Evolutionary conservation across 1,140 invertebrate genomes (phyloP), one percentile per base, ranked within the genome.

Genomic region (Heliconius nattereri): DNA sequence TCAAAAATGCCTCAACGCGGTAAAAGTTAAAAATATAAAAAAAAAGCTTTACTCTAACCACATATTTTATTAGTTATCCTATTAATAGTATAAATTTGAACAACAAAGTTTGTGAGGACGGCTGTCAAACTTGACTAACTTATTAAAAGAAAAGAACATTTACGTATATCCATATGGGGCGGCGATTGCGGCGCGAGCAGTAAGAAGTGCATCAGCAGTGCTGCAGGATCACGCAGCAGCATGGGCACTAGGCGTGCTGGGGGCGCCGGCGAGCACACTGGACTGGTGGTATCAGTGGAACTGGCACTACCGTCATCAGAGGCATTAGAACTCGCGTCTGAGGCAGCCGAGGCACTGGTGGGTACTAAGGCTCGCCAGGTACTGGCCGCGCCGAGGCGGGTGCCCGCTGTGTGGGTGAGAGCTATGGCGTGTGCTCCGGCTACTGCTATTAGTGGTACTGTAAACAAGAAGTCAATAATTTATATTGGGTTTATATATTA

Each of bases 371-470:
- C 76, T 85, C 92, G 78, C 95, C 87, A 71, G 96, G 96, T 71
- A 95, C 77, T 60, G 29, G 78, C 84, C 23, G 81, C 89, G 77
- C 87, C 97, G 96, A 84, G 97, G 81, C 95, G 95, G 7, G 96
- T 96, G 80, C 83, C 84, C 52, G 85, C 82, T 52, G 84, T 81
- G 40, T 70, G 66, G 8, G 80, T 26, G 13, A 98, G 92, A 7
- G 97, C 94, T 76, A 97, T 96, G 37, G 97, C 97, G 92, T 98
- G 98, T 83, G 97, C 96, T 20, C 97, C 97, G 75, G 99, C 92
- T 7, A 99, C 98, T 87, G 98, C 97, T 73, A 99, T 94, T 40
- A 99, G 93, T 23, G 98, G 98, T 85, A 98, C 98, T 97, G 92
- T 71, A 29, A 66, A 23, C 9, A 23, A 20, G 13, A 29, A 19